These are phyloP conservation scores for Melieria crassipennis DNA, from an alignment of 2,888 invertebrate species.

Conservation along the genomic window DNA sequence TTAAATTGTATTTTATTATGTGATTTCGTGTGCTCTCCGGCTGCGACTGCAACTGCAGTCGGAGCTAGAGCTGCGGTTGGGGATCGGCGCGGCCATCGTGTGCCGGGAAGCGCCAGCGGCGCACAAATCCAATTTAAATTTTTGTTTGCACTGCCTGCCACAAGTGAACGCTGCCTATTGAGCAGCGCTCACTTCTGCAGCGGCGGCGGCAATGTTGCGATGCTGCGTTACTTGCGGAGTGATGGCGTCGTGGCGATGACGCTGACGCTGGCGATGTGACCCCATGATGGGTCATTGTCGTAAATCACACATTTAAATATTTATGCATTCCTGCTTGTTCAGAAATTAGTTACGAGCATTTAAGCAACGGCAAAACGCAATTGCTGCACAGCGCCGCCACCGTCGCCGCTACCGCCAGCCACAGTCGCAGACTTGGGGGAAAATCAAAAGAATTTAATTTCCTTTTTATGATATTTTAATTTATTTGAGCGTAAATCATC, in stretches of 20 bases:
- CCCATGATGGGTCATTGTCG: conserved; percentile 48
- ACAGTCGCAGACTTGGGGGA: conserved; percentile 28
- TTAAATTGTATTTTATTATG: conserved; percentile 42
- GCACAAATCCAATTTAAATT: conserved; percentile 48
- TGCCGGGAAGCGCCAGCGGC: conserved; percentile 47
- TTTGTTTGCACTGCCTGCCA: conserved; percentile 42
- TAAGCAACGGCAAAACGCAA: conserved; percentile 23
- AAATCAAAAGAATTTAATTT: conserved; percentile 61
- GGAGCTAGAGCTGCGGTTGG: neutral
- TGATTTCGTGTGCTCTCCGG: conserved; percentile 13
- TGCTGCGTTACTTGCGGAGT: conserved; percentile 15
- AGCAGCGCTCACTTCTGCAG: conserved; percentile 19
- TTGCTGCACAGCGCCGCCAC: neutral
- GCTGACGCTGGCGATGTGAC: conserved; percentile 20
- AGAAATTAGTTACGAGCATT: conserved; percentile 41
- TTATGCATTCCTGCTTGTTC: conserved; percentile 45
- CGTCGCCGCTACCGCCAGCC: neutral
- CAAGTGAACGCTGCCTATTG: conserved; percentile 35
- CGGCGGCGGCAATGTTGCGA: conserved; percentile 15
- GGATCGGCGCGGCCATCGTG: conserved; percentile 34
- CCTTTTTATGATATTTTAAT: conserved; percentile 64
- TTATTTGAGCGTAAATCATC: conserved; percentile 63
- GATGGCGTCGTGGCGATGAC: too few species aligned
- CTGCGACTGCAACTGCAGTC: conserved; percentile 14
- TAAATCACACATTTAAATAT: conserved; percentile 53